These are phyloP conservation scores for Lutjanus erythropterus DNA, from an alignment of 2,113 vertebrate species.

Conservation along the genomic window DNA sequence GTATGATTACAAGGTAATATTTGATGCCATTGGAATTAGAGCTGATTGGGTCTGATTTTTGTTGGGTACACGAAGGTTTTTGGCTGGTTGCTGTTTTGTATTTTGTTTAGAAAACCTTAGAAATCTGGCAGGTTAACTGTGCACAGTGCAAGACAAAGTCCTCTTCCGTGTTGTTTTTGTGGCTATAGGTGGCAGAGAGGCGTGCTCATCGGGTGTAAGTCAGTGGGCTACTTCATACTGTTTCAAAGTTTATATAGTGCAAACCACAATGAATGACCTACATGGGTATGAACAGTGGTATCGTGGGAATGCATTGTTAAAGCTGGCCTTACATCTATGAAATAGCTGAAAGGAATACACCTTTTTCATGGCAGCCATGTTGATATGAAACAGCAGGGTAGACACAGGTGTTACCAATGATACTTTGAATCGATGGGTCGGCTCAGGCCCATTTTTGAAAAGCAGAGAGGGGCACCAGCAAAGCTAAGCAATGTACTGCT, in stretches of 20 bases:
- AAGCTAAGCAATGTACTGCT: no score
- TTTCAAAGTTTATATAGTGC: neutral
- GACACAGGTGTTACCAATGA: no score
- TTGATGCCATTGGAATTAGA: neutral
- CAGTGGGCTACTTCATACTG: neutral
- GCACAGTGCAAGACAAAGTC: neutral
- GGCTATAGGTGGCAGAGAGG: neutral
- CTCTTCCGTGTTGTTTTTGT: neutral
- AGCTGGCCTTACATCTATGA: no score
- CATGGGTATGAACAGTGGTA: neutral
- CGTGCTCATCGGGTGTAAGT: neutral
- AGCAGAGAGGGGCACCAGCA: no score
- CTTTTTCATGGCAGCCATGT: no score
- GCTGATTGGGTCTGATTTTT: neutral
- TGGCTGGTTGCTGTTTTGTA: neutral
- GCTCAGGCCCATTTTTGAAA: no score
- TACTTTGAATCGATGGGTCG: no score
- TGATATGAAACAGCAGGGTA: no score
- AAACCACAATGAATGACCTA: neutral
- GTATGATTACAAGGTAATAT: neutral
- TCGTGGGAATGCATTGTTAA: neutral
- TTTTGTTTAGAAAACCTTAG: neutral
- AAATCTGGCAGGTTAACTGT: no score
- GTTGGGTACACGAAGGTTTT: neutral
- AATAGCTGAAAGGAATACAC: no score